Percentiles rank a stretch among this genome's conserved stretches.
Evolutionary conservation across 2,113 vertebrate genomes (phyloP).

Genomic region (Eurypyga helias): DNA sequence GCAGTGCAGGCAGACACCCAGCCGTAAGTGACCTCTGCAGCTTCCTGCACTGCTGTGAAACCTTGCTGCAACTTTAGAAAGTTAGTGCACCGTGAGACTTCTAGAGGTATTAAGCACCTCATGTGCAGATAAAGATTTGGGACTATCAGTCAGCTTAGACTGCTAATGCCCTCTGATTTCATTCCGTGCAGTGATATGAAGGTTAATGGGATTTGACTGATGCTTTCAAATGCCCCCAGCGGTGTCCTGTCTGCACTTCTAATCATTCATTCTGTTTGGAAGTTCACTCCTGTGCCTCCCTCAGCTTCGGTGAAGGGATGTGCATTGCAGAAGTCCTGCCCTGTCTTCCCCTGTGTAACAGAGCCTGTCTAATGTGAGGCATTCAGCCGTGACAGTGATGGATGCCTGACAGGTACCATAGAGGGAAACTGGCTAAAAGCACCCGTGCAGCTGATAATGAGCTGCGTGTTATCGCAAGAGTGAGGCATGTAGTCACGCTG

Average conservation of each 20-base stretch:
- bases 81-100: not conserved
- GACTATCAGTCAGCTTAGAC: not conserved
- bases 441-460: not conserved
- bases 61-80: not conserved
- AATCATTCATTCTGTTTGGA: not conserved
- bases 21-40: not conserved
- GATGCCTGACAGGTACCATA: not conserved
- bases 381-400: not conserved
- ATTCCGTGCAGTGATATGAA: not conserved
- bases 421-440: not conserved
- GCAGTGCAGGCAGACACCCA: not conserved
- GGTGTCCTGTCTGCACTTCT: not conserved
- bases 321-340: not conserved
- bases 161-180: not conserved
- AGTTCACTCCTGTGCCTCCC: not conserved
- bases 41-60: not conserved
- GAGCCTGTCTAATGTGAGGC: rapidly evolving
- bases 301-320: not conserved
- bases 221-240: not conserved
- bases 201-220: not conserved
- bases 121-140: not conserved
- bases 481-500: not conserved
- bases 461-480: not conserved
- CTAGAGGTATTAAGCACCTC: not conserved
- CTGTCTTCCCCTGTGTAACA: rapidly evolving